Evolutionary conservation across 2,888 invertebrate genomes (phyloP).

Genomic region (Octonoba sinensis): DNA sequence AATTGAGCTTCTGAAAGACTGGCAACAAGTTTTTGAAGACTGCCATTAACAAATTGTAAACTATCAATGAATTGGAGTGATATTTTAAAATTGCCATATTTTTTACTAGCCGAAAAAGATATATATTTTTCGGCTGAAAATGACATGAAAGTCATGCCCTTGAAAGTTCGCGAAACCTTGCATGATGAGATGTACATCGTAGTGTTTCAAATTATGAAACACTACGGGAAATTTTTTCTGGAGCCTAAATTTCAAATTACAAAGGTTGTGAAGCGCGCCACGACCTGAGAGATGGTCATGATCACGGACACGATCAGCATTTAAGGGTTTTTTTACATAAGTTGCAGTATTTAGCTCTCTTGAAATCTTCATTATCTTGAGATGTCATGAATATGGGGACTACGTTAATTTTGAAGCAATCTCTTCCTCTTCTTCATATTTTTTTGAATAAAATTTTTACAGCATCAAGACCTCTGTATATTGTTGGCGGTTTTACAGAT

Average conservation of each 20-base stretch:
- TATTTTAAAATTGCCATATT: neutral
- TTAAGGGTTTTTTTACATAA: slow-evolving; percentile 4
- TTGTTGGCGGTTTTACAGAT: neutral
- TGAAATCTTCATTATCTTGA: neutral
- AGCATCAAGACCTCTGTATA: neutral
- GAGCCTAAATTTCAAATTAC: slow-evolving; percentile 9
- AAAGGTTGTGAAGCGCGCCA: slow-evolving; percentile 5
- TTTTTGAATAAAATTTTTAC: neutral
- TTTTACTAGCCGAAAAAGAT: neutral
- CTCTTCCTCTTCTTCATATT: neutral
- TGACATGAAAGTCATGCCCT: neutral
- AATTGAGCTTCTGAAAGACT: neutral
- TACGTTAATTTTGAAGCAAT: neutral
- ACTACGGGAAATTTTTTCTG: neutral
- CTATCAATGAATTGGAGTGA: neutral
- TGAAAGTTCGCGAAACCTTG: neutral
- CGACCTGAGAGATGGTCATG: slow-evolving; percentile 20
- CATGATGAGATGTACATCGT: neutral
- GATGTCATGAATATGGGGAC: neutral
- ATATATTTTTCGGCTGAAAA: neutral
- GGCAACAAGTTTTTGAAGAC: too few relatives aligned
- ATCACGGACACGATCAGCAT: neutral
- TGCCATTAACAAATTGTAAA: neutral
- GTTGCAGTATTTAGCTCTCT: neutral
- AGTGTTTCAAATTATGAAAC: slow-evolving; percentile 1